These are phyloP conservation scores for Lonchura striata DNA, from an alignment of 2,113 vertebrate genomes.

Conservation along the genomic window DNA sequence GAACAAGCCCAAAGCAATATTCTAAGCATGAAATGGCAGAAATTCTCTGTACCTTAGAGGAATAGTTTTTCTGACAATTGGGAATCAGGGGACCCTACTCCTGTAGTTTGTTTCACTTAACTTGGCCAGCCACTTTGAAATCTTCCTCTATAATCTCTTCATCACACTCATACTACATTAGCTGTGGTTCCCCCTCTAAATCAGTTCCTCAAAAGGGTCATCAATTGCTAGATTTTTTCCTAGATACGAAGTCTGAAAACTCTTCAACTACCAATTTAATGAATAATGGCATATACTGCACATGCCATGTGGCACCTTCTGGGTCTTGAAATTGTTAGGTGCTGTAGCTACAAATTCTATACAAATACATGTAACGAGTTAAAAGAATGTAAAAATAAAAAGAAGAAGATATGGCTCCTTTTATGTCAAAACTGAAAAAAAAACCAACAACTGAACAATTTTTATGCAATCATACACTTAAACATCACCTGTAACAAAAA, in stretches of 20 bases:
- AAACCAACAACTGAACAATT: not conserved
- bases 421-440: not conserved
- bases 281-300: not conserved
- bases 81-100: not conserved
- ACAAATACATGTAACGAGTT: not conserved
- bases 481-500: not conserved
- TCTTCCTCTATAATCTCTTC: not conserved
- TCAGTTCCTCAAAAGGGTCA: not conserved
- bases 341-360: not conserved
- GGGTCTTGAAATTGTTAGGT: not conserved
- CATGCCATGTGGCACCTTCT: not conserved
- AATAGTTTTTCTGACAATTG: not conserved
- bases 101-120: not conserved
- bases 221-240: not conserved
- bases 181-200: not conserved
- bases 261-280: not conserved
- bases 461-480: not conserved
- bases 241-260: not conserved
- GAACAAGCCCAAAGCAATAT: conserved; percentile 33
- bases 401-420: not conserved
- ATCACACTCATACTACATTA: not conserved
- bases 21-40: conserved; percentile 25
- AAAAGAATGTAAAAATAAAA: not conserved
- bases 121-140: not conserved
- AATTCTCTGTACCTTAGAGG: not conserved